A percentile compares a stretch with the other conserved stretches of the same genome.
These are phyloP conservation scores for Lepidochrysops patricia DNA, from an alignment of 2,888 invertebrate genomes.

Conservation along the genomic window DNA sequence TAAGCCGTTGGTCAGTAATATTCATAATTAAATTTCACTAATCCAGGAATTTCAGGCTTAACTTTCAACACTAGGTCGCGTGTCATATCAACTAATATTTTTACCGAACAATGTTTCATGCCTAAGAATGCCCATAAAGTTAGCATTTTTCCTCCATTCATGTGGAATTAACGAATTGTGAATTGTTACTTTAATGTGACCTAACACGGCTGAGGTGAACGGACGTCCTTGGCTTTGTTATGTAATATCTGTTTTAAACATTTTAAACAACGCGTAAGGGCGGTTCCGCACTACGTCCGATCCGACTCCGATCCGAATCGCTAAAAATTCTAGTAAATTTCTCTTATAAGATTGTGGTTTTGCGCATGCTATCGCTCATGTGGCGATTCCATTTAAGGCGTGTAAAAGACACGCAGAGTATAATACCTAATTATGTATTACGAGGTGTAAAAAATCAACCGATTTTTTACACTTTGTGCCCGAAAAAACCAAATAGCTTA, in stretches of 20 bases:
- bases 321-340: too few relatives aligned
- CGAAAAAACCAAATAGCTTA: too few relatives aligned
- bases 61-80: background rate
- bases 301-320: too few relatives aligned
- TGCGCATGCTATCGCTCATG: too few relatives aligned
- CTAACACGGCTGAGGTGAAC: constrained; percentile 2
- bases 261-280: background rate
- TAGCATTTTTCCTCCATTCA: constrained; percentile 2
- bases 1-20: background rate
- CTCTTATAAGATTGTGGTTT: too few relatives aligned
- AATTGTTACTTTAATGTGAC: constrained; percentile 2
- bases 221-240: background rate
- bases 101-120: background rate
- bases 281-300: too few relatives aligned
- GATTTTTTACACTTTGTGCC: too few relatives aligned
- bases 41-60: constrained; percentile 4
- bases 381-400: too few relatives aligned
- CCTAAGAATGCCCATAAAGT: background rate
- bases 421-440: too few relatives aligned
- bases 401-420: too few relatives aligned
- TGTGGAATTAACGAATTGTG: background rate
- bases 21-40: background rate
- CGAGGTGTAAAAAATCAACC: too few relatives aligned
- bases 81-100: background rate
- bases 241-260: background rate